Evolutionary conservation across 2,113 vertebrate species (phyloP).

Genomic region (Menidia beryllina): DNA sequence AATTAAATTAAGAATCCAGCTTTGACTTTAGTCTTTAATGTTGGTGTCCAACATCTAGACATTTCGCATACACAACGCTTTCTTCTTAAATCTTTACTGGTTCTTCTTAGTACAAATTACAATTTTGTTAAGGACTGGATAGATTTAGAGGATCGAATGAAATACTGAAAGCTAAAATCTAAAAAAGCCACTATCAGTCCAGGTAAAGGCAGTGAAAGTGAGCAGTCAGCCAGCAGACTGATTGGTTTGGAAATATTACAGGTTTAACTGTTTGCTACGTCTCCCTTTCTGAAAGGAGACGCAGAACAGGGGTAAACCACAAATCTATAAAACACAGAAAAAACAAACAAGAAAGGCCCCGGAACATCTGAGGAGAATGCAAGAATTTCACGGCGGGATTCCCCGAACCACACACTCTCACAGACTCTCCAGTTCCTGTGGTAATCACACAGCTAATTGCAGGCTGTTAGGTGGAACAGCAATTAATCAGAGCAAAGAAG

Average conservation of each 20-base stretch:
- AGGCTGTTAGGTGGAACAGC: conserved; percentile 50
- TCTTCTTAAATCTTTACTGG: conserved; percentile 50
- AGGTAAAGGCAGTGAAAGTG: background rate
- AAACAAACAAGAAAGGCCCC: background rate
- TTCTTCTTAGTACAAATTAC: conserved; percentile 55
- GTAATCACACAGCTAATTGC: conserved; percentile 73
- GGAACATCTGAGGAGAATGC: conserved; percentile 5
- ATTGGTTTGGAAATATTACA: background rate
- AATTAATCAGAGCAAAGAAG: conserved; percentile 65
- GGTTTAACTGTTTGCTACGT: background rate
- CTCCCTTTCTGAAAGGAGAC: background rate
- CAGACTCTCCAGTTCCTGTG: conserved; percentile 35
- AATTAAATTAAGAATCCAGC: background rate
- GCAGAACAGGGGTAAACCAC: background rate
- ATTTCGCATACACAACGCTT: background rate
- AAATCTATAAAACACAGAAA: conserved; percentile 15
- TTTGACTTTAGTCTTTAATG: background rate
- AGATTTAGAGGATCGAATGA: conserved; percentile 11
- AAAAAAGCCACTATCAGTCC: conserved; percentile 7
- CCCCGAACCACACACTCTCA: conserved; percentile 30
- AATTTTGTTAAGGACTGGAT: conserved; percentile 6
- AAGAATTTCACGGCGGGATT: conserved; percentile 47
- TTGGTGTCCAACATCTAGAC: background rate
- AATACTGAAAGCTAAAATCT: conserved; percentile 16
- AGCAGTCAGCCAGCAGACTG: background rate